These are phyloP conservation scores for Agrotis clavis DNA, from an alignment of 2,888 invertebrate species.

Conservation along the genomic window DNA sequence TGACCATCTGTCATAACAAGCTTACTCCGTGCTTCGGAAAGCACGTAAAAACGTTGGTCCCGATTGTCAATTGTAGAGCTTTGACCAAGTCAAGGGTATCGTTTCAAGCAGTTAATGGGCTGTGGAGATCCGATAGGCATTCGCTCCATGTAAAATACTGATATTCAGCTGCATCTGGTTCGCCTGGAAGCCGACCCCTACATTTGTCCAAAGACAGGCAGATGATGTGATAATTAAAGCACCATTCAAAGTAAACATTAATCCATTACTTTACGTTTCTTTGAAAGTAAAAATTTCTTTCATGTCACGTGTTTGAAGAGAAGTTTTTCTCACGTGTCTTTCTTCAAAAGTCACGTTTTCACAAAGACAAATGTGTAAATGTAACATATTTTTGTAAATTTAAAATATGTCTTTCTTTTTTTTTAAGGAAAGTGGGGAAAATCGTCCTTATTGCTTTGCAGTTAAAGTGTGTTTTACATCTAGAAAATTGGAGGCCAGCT, in stretches of 20 bases:
- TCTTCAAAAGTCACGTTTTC: conserved; percentile 6
- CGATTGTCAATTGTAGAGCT: too few species aligned
- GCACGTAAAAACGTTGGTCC: too few species aligned
- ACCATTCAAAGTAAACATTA: not conserved
- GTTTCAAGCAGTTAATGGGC: too few species aligned
- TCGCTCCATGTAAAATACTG: too few species aligned
- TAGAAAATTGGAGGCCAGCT: too few species aligned
- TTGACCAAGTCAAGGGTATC: too few species aligned
- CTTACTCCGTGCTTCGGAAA: too few species aligned
- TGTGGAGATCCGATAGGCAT: too few species aligned
- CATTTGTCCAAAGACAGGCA: too few species aligned
- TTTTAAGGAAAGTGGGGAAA: not conserved
- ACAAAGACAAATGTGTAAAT: conserved; percentile 10
- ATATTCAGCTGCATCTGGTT: too few species aligned
- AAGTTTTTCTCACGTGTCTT: conserved; percentile 2
- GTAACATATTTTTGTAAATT: not conserved
- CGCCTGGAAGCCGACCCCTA: too few species aligned
- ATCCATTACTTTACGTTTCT: conserved; percentile 21
- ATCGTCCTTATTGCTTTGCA: not conserved
- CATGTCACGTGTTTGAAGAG: conserved; percentile 19
- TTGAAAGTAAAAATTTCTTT: conserved; percentile 45
- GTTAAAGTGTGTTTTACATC: not conserved
- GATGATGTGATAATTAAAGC: conserved; percentile 2
- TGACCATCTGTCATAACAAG: too few species aligned
- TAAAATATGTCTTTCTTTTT: not conserved